Evolutionary conservation across 1,140 invertebrate genomes (phyloP), one percentile per base, ranked within the genome.

Genomic region (Drosophila mojavensis): DNA sequence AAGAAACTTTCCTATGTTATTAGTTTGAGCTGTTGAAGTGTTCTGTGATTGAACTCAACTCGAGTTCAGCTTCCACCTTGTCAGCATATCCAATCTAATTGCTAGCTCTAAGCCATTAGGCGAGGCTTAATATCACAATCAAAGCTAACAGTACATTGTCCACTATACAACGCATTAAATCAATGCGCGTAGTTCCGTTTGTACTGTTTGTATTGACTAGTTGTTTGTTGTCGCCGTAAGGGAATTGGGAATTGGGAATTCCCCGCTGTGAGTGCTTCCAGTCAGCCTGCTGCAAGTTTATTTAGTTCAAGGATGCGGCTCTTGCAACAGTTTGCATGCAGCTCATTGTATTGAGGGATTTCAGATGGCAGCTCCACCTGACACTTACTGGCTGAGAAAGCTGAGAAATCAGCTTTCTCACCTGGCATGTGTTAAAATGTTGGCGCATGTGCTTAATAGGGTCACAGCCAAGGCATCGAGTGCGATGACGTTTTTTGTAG

Each of bases 391-490:
- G 11, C 20, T 39, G 55, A n/a, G n/a, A n/a, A n/a, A n/a, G n/a
- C n/a, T n/a, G n/a, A n/a, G n/a, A n/a, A n/a, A n/a, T n/a, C 36
- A 59, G 59, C 70, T 81, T 81, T 81, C 62, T 78, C 79, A 72
- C 79, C 79, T 73, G 43, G 7, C 54, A 65, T 60, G 78, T 79
- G 77, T 51, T 64, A 75, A 79, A 51, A 61, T 24, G 77, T 20
- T 63, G 59, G 15, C 9, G 3, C 15, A 20, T 13, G 24, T 30
- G 11, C 11, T 43, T 30, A 30, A 45, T 43, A 24, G 11, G 13
- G 5, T 11, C 7, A 26, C 20, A 4, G 15, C 15, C 9, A 24
- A n/a, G 24, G 41, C 36, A 30, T 7, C n/a, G 20, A 9, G 20
- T 24, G 39, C 39, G 47, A 6, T 45, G 6, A 47, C 43, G 17